Conservation (phyloP, 2,888 invertebrate species). For the Ephialtes manifestator region DNA sequence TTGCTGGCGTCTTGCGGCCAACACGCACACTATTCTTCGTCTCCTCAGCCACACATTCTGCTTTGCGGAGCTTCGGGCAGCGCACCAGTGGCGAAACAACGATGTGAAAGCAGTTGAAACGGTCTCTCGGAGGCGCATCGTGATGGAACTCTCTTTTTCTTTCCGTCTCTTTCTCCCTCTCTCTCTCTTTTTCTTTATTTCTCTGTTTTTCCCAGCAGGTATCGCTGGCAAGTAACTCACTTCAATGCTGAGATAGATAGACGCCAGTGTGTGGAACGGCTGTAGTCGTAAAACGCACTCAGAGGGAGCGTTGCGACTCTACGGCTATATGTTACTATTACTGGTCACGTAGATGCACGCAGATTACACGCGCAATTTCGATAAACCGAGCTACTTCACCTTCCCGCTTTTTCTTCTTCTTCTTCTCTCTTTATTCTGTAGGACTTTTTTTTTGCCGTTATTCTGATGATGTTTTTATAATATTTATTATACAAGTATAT, state of each 20-base stretch:
- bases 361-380: conserved; percentile 18
- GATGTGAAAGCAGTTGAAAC: conserved; percentile 83
- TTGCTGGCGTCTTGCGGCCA: background rate
- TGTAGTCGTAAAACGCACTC: conserved; percentile 39
- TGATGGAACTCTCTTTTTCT: conserved; percentile 75
- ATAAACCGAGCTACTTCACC: conserved; percentile 39
- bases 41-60: background rate
- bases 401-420: conserved; percentile 18
- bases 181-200: conserved; percentile 11
- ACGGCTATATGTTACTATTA: background rate
- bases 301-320: background rate
- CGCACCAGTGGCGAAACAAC: conserved; percentile 79
- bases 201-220: conserved; percentile 47
- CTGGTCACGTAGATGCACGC: conserved; percentile 6
- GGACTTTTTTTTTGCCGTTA: conserved; percentile 32
- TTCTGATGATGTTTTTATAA: conserved; percentile 21
- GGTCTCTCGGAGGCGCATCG: conserved; percentile 63
- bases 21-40: conserved; percentile 4
- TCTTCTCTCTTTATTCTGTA: background rate
- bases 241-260: conserved; percentile 25
- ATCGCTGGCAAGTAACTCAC: conserved; percentile 25
- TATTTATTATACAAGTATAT: conserved; percentile 28
- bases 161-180: conserved; percentile 42
- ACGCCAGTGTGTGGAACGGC: background rate
- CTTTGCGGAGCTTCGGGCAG: conserved; percentile 5